Evolutionary conservation across 2,113 vertebrate genomes (phyloP).

Genomic region (Leucoraja erinaceus): DNA sequence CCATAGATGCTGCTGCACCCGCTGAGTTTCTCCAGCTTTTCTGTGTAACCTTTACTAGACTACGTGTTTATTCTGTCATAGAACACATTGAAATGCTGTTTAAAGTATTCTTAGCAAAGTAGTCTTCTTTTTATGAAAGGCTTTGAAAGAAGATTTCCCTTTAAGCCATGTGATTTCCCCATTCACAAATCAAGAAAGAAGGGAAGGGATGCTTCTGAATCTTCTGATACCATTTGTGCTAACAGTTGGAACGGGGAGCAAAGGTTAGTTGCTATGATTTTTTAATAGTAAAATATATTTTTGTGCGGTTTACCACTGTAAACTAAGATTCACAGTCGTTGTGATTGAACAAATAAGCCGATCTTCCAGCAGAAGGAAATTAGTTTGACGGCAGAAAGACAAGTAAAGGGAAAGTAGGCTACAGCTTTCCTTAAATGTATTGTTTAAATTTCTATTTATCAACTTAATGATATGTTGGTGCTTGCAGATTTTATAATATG

Average conservation of each 20-base stretch:
- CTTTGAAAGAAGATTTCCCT: constrained; percentile 97
- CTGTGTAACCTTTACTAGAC: no score
- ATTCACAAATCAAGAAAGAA: constrained; percentile 97
- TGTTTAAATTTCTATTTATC: no score
- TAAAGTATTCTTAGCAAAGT: constrained; percentile 46
- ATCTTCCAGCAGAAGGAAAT: neutral
- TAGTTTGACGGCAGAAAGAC: neutral
- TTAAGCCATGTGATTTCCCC: constrained; percentile 98
- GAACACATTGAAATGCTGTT: constrained; percentile 22
- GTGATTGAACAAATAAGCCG: neutral
- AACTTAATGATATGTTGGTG: neutral
- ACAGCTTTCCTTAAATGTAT: neutral
- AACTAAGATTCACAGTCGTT: no score
- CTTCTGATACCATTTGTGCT: constrained; percentile 96
- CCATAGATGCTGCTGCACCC: no score
- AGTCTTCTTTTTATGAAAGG: constrained; percentile 62
- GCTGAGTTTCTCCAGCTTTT: no score
- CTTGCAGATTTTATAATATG: neutral
- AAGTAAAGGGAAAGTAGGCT: neutral
- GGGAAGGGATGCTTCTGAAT: constrained; percentile 98
- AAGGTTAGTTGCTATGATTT: constrained; percentile 72
- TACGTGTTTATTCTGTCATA: neutral
- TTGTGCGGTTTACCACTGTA: no score
- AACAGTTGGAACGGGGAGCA: constrained; percentile 96
- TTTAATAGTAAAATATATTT: neutral